Conservation (phyloP, 2,797 vertebrate genomes). For the Melanotaenia parkinsoni region DNA sequence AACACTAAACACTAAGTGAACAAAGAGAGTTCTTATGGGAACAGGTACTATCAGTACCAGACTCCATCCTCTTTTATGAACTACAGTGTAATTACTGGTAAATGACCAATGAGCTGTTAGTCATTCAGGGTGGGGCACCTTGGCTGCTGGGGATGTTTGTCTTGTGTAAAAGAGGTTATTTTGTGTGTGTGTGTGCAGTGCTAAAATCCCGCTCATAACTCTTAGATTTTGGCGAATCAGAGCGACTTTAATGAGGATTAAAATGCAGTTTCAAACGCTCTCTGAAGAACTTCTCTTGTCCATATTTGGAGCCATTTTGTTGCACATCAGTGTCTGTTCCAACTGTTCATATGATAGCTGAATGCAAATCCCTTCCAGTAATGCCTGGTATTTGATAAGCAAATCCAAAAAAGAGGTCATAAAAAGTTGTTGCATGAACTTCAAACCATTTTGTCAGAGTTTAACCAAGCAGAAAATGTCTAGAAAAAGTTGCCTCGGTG, state of each 20-base stretch:
- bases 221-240: slow-evolving; percentile 50
- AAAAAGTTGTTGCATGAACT: slow-evolving; percentile 3
- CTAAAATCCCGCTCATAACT: slow-evolving; percentile 46
- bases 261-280: slow-evolving; percentile 30
- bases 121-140: slow-evolving; percentile 16
- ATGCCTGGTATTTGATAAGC: slow-evolving; percentile 15
- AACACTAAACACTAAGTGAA: slow-evolving; percentile 55
- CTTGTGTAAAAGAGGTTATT: slow-evolving; percentile 4
- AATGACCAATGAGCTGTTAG: slow-evolving; percentile 8
- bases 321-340: slow-evolving; percentile 32
- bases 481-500: background rate
- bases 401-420: slow-evolving; percentile 36
- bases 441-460: slow-evolving; percentile 4
- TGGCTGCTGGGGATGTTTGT: background rate
- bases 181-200: background rate
- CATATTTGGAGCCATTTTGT: slow-evolving; percentile 54
- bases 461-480: background rate
- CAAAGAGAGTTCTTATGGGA: slow-evolving; percentile 64
- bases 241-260: slow-evolving; percentile 32
- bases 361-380: slow-evolving; percentile 17
- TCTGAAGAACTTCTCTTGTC: slow-evolving; percentile 34
- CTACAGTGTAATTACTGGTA: slow-evolving; percentile 11
- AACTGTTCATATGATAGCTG: slow-evolving; percentile 25
- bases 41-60: slow-evolving; percentile 41
- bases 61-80: slow-evolving; percentile 39